Percentiles rank a stretch among this genome's conserved stretches.
Evolutionary conservation across 2,797 vertebrate genomes (phyloP).

Genomic region (Cygnus olor): DNA sequence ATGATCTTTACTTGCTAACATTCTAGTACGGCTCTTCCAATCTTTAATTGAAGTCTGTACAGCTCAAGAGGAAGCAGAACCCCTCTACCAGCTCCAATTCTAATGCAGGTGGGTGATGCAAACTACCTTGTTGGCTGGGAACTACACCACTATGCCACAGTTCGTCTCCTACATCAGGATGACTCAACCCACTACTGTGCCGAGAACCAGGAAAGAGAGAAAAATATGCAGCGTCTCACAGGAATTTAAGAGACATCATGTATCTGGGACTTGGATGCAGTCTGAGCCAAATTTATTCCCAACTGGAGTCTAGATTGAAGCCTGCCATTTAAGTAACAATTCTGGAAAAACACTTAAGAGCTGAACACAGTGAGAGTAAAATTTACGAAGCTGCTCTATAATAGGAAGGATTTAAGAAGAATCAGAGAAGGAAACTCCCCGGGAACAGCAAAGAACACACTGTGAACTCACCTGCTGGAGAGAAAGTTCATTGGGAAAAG

Average conservation of each 20-base stretch:
- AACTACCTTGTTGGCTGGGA: neutral
- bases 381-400: neutral
- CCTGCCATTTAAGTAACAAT: neutral
- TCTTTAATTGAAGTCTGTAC: accelerated
- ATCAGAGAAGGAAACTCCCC: accelerated
- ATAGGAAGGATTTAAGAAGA: neutral
- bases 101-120: neutral
- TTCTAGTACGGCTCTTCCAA: neutral
- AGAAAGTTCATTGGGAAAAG: constrained; percentile 93
- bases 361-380: neutral
- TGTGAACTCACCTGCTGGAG: constrained; percentile 89
- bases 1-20: neutral
- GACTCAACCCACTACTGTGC: neutral
- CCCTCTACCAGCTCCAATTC: neutral
- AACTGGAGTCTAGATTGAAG: neutral
- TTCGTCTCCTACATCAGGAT: neutral
- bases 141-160: neutral
- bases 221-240: neutral
- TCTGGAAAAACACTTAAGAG: neutral
- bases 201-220: neutral
- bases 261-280: neutral
- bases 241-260: accelerated
- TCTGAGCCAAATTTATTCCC: neutral
- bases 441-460: accelerated
- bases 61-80: neutral